Percentiles rank a stretch among this genome's conserved stretches.
These are phyloP conservation scores for Gisinianus flammeolus DNA, from an alignment of 2,888 invertebrate genomes.

Conservation along the genomic window DNA sequence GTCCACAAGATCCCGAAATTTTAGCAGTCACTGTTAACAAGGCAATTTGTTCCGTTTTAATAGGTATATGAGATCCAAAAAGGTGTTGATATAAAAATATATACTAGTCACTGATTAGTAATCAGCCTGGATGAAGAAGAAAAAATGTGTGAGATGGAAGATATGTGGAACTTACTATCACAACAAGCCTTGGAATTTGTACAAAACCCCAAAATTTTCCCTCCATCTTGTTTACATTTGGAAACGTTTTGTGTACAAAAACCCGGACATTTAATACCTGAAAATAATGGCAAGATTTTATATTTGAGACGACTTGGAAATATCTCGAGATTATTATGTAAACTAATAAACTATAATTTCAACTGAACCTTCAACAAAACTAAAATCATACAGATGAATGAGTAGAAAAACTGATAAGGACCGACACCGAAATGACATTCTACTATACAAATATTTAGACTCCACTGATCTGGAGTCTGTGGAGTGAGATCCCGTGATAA, in stretches of 20 bases:
- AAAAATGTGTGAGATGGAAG: too few relatives aligned
- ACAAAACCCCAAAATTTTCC: constrained; percentile 52
- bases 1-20: constrained; percentile 48
- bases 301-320: neutral
- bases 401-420: neutral
- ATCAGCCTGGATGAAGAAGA: neutral
- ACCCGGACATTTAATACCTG: constrained; percentile 52
- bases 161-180: constrained; percentile 54
- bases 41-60: neutral
- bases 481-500: too few relatives aligned
- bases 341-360: too few relatives aligned
- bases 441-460: too few relatives aligned
- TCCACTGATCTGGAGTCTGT: too few relatives aligned
- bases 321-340: neutral
- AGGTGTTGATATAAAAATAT: neutral
- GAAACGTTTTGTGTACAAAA: constrained; percentile 50
- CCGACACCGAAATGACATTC: too few relatives aligned
- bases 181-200: constrained; percentile 50
- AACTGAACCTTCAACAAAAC: too few relatives aligned
- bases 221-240: constrained; percentile 47
- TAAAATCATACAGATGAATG: neutral
- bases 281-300: too few relatives aligned
- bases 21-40: constrained; percentile 40
- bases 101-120: neutral
- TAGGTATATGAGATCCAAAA: neutral